Evolutionary conservation across 2,888 invertebrate genomes (phyloP), one percentile per base, ranked within the genome.

Genomic region (Andrena praecox): DNA sequence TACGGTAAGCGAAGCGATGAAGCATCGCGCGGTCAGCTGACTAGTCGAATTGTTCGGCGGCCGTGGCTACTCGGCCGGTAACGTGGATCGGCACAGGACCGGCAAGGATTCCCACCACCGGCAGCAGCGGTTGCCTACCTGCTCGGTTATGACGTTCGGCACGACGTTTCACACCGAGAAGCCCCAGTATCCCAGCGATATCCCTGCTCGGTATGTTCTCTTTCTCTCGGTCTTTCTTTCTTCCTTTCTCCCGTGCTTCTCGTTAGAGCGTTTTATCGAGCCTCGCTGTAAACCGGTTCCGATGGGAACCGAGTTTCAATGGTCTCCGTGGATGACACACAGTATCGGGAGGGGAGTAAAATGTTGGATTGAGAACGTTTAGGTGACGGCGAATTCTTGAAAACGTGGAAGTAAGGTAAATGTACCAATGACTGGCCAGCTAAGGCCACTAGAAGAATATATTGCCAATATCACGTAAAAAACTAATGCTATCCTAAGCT

Each of bases 111-210:
- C 80, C 12, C 62, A 67, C 12, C 72, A 67, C n/a, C 80, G 68
- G 27, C 76, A 67, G 62, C 80, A 83, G 29, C 80, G 79, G 33
- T 80, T 75, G 56, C 82, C 87, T 16, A 78, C 84, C 84, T 91
- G 90, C 86, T 91, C 92, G 69, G 88, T 91, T 89, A 93, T 93
- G 93, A 93, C 93, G 82, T 93, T 92, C 87, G 90, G 93, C 82
- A 91, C 92, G 79, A 87, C 92, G 52, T 92, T 93, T 79, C 90
- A 92, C 85, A 90, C 82, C 76, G 93, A 93, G 73, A 93, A 93
- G 86, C 86, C 91, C 56, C 90, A 90, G 62, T 90, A 93, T 78
- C 86, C 91, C 84, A 88, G 86, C 83, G 91, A 91, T 71, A 89
- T 89, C 78, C 87, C 89, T 63, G 82, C 88, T 78, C 90, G 93